These are phyloP conservation scores for Chromoteleia sp. DNA, from an alignment of 2,888 invertebrate genomes.

Conservation along the genomic window DNA sequence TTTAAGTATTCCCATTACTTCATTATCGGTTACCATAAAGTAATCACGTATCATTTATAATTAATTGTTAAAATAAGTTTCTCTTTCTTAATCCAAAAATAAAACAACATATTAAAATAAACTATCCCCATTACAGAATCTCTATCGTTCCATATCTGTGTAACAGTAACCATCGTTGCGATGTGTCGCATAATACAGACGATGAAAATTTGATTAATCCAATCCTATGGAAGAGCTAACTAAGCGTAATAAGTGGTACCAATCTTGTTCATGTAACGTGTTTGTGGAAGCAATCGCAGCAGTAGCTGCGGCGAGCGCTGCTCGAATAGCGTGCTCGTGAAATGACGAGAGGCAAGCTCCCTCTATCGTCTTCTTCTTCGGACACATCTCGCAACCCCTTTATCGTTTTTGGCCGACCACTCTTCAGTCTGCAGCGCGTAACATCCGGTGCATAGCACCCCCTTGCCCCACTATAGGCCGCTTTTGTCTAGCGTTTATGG, in stretches of 20 bases:
- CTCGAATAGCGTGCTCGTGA: conserved; percentile 30
- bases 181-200: not conserved
- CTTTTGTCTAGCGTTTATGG: conserved; percentile 51
- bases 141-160: no score
- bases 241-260: conserved; percentile 5
- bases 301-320: not conserved
- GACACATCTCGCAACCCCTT: conserved; percentile 45
- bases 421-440: conserved; percentile 39
- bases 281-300: conserved; percentile 29
- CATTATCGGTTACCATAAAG: no score
- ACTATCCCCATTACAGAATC: no score
- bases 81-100: no score
- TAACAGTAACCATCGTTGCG: no score
- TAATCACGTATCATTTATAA: no score
- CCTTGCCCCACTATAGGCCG: conserved; percentile 35
- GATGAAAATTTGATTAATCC: conserved; percentile 18
- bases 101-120: no score
- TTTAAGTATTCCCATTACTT: no score
- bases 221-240: not conserved
- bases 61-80: no score
- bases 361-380: conserved; percentile 6
- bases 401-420: conserved; percentile 40
- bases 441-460: conserved; percentile 52
- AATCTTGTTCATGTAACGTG: conserved; percentile 18
- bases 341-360: no score